A percentile compares a stretch with the other conserved stretches of the same genome.
Conservation (phyloP, 2,888 invertebrate genomes). For the Drosophila suboccidentalis region DNA sequence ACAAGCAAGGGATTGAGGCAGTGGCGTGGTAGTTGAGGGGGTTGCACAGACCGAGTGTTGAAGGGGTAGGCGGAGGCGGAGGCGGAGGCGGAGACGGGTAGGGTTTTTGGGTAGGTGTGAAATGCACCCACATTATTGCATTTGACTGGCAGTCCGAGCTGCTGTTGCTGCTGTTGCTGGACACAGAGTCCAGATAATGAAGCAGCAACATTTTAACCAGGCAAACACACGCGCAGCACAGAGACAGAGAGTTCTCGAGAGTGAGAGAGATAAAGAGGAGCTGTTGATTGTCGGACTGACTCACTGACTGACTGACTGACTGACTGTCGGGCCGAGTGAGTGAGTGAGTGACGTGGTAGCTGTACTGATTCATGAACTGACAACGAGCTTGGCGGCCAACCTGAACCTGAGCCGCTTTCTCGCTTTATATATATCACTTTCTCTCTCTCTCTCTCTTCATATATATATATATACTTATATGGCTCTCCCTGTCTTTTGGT, state of each 20-base stretch:
- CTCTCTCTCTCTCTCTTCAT: not conserved
- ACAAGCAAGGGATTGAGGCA: constrained; percentile 42
- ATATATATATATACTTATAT: too few relatives aligned
- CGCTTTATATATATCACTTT: not conserved
- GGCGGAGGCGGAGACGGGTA: not conserved
- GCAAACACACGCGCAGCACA: constrained; percentile 68
- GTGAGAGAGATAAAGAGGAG: constrained; percentile 3
- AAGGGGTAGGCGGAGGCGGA: not conserved
- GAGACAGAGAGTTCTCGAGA: not conserved
- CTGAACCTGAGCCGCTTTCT: constrained; percentile 57
- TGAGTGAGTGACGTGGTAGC: constrained; percentile 56
- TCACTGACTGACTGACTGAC: constrained; percentile 22
- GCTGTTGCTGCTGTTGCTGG: constrained; percentile 30
- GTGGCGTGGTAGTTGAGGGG: not conserved
- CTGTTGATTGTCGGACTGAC: constrained; percentile 59
- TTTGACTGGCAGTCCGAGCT: constrained; percentile 41
- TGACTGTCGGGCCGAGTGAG: constrained; percentile 43
- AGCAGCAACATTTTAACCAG: constrained; percentile 80
- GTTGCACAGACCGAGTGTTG: too few relatives aligned
- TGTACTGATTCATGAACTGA: constrained; percentile 76
- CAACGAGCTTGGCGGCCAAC: constrained; percentile 67
- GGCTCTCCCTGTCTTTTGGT: constrained; percentile 6
- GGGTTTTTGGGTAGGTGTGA: constrained; percentile 38
- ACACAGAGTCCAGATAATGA: constrained; percentile 72
- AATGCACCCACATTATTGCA: constrained; percentile 70